Evolutionary conservation across 2,888 invertebrate genomes (phyloP), one percentile per base, ranked within the genome.

Genomic region (Volucella inanis): DNA sequence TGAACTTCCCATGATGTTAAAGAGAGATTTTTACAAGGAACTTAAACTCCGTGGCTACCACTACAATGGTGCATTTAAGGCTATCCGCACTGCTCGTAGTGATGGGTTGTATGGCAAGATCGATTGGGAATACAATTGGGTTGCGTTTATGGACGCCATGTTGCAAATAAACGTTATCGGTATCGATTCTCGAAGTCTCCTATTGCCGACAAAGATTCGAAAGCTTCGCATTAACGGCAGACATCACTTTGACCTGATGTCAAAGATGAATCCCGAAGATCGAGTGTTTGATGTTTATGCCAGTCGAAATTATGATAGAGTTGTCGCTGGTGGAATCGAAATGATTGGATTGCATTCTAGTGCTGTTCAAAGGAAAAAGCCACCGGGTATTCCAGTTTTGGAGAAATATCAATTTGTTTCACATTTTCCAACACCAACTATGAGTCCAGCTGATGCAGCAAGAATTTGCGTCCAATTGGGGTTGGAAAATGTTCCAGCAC

Each of bases 61-160:
- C 87, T 94, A 94, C 89, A 90, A 87, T 67, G 92, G 92, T 0
- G 80, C 84, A 0, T 92, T 92, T 80, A 89, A 88, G 54, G 89
- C 89, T 0, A 91, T 92, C 0, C 77, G 87, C 2, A 71, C 83
- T 9, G 92, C 91, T 0, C 90, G 92, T 0, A 87, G 90, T 1
- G 92, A 92, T 87, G 92, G 92, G 0, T 70, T 89, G 0, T 90
- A 88, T 38, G 92, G 92, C 4, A 88, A 89, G 90, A 90, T 89
- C 8, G 91, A 93, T 67, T 98, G 97, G 97, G 93, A 94, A 62
- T 95, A 95, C 88, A 96, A 97, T 92, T 98, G 98, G 97, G 95
- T 96, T 8, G 94, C 96, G 3, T 97, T 97, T 91, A 94, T 98
- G 92, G 98, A 98, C 92, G 96, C 96, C 45, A 95, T 98, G 95